Conservation (phyloP, 2,888 invertebrate species). For the Phyllotreta striolata region DNA sequence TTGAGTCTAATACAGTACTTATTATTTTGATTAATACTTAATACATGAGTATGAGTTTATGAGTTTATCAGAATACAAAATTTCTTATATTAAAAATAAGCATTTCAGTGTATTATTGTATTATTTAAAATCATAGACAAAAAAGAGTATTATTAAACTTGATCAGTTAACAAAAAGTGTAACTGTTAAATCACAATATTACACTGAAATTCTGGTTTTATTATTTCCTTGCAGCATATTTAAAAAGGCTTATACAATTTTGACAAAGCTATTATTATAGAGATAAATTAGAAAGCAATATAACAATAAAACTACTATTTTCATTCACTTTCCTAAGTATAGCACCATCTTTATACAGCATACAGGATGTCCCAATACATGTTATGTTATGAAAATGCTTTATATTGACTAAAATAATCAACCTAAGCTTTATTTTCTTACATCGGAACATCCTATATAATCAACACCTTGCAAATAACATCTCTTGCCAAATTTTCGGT, state of each 20-base stretch:
- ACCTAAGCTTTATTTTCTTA: too few relatives aligned
- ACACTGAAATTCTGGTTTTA: constrained; percentile 13
- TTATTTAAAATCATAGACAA: not conserved
- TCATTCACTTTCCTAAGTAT: too few relatives aligned
- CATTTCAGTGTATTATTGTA: not conserved
- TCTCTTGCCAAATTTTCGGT: too few relatives aligned
- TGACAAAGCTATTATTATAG: too few relatives aligned
- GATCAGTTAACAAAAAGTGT: not conserved
- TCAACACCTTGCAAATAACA: too few relatives aligned
- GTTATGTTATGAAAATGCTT: too few relatives aligned
- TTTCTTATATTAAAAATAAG: constrained; percentile 2
- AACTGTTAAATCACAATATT: not conserved
- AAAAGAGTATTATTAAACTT: not conserved
- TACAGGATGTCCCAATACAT: too few relatives aligned
- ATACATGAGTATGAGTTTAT: constrained; percentile 9
- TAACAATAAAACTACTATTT: too few relatives aligned
- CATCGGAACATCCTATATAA: too few relatives aligned
- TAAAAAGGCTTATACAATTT: not conserved
- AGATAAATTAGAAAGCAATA: too few relatives aligned
- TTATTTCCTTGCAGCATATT: not conserved
- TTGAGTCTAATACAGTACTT: not conserved
- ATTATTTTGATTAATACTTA: constrained; percentile 8
- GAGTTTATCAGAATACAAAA: constrained; percentile 12
- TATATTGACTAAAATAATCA: too few relatives aligned
- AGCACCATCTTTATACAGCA: too few relatives aligned